Evolutionary conservation across 2,113 vertebrate species (phyloP), one percentile per base, ranked within the genome.

Genomic region (Tragelaphus buxtoni): DNA sequence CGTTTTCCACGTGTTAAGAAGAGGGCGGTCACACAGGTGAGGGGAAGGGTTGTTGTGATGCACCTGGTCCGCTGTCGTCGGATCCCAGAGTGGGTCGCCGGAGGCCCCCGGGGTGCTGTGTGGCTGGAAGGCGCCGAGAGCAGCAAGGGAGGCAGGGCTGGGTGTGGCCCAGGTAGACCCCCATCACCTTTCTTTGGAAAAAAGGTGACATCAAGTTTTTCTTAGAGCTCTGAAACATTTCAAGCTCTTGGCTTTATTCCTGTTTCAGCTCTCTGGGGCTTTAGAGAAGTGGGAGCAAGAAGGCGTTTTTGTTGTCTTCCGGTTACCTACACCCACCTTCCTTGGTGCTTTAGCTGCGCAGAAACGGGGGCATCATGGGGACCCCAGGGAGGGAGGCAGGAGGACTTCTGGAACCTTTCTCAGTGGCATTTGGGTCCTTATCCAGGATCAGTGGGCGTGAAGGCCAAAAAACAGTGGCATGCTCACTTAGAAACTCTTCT

Each of bases 31-130:
- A 60, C 56, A 60, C 4, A 0, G 5, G 0, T 28, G 6, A 49
- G 58, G 82, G 28, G 12, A 65, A 51, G 39, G 55, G 42, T 72
- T 22, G 10, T 42, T 51, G 1, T 51, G 61, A 10, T 84, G 55
- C 35, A 42, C 20, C 80, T 30, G 2, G 12, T 20, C 45, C 61
- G 35, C 13, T 47, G 16, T 26, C 6, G 5, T 61, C 3, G 30
- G 58, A 32, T 49, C 45, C 60, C 49, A 1, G 56, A 28, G 30
- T 45, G 6, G 22, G 22, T 30, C 12, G 0, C 85, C 4, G 2
- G 5, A 1, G 61, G 55, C 45, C 49, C 72, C 28, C 0, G 0
- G 30, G 88, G n/a, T 12, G 26, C 10, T 4, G 5, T n/a, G 7
- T 4, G 35, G 39, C 90, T 16, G 9, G 18, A 5, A 11, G 1